These are phyloP conservation scores for Virgularia gustaviana DNA, from an alignment of 92 coral and sea anemone species.

Conservation along the genomic window DNA sequence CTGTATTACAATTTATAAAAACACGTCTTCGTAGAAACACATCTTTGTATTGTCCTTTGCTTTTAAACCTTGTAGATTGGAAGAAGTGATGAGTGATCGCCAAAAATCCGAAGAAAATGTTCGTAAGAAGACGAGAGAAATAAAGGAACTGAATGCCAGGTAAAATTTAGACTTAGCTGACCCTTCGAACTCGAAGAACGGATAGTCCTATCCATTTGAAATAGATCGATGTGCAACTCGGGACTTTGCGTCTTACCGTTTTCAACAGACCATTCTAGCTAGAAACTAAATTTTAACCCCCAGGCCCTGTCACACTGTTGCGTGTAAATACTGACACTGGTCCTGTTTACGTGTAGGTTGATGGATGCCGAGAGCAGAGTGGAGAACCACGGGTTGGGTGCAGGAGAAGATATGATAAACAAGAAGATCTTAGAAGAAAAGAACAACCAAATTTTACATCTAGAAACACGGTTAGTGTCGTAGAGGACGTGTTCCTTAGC, in stretches of 20 bases:
- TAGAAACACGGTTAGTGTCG: constrained; percentile 77
- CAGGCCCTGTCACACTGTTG: no score
- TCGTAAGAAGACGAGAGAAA: constrained; percentile 58
- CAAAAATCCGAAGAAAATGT: constrained; percentile 63
- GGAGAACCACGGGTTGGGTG: constrained; percentile 64
- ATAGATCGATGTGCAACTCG: neutral
- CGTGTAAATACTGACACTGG: no score
- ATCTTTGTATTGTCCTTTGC: no score
- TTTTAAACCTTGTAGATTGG: constrained; percentile 50
- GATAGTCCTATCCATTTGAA: constrained; percentile 9
- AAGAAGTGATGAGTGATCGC: constrained; percentile 57
- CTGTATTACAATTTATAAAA: no score
- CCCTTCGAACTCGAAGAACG: neutral
- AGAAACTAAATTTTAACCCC: no score
- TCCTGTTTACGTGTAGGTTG: no score
- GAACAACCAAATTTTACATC: constrained; percentile 80
- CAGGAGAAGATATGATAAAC: constrained; percentile 55
- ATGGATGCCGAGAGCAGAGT: constrained; percentile 66
- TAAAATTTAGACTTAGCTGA: neutral
- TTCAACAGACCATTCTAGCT: no score
- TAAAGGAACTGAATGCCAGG: constrained; percentile 53
- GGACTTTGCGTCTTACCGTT: neutral
- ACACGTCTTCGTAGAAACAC: no score
- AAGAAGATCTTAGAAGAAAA: constrained; percentile 59
- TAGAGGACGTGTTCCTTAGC: neutral